Percentiles rank a stretch among this genome's conserved stretches.
Conservation (phyloP, 2,888 invertebrate genomes). For the Griposia aprilina region DNA sequence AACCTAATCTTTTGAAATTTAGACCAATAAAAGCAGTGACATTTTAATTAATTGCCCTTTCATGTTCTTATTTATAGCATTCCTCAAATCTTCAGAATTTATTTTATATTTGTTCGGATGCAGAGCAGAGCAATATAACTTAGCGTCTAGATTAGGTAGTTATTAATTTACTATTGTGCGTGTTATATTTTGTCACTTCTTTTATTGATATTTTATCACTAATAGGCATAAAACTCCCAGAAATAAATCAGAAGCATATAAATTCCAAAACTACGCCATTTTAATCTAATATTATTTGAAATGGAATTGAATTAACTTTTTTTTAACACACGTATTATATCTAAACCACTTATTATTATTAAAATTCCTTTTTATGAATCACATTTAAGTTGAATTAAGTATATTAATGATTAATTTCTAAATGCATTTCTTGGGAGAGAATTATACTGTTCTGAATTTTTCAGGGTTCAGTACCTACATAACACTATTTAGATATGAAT, state of each 20-base stretch:
- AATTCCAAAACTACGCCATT: constrained; percentile 49
- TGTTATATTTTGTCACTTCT: constrained; percentile 42
- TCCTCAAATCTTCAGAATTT: not conserved
- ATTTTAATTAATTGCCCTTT: not conserved
- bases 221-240: constrained; percentile 35
- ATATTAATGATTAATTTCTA: constrained; percentile 53
- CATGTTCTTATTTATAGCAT: not conserved
- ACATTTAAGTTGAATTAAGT: constrained; percentile 60
- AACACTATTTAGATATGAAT: constrained; percentile 61
- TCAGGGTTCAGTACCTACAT: constrained; percentile 60
- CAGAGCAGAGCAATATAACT: not conserved
- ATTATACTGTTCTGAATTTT: constrained; percentile 60
- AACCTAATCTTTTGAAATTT: constrained; percentile 9
- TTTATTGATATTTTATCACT: constrained; percentile 30
- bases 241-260: constrained; percentile 50
- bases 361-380: constrained; percentile 63
- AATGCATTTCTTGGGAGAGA: constrained; percentile 52
- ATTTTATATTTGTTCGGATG: not conserved
- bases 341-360: constrained; percentile 55
- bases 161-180: constrained; percentile 35
- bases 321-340: constrained; percentile 18
- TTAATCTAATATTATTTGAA: constrained; percentile 38
- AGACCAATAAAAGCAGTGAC: constrained; percentile 49
- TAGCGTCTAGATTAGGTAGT: not conserved
- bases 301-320: constrained; percentile 44